Evolutionary conservation across 2,888 invertebrate species (phyloP).

Genomic region (Blomia tropicalis): DNA sequence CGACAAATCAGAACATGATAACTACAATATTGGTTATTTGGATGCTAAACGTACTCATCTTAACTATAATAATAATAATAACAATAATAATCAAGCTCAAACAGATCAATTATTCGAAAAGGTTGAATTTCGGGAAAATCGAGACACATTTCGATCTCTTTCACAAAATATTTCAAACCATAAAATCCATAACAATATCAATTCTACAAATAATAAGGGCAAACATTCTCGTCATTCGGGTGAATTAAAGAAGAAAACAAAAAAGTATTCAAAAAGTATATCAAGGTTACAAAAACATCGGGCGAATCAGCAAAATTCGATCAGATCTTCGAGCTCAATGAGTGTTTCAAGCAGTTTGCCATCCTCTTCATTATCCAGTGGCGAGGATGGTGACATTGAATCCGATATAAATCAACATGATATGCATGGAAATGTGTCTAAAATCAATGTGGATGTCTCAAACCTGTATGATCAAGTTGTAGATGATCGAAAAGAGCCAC

Average conservation of each 20-base stretch:
- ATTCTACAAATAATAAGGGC: too few species aligned
- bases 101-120: background rate
- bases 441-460: background rate
- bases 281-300: too few species aligned
- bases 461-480: background rate
- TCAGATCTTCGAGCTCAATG: background rate
- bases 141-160: too few species aligned
- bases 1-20: background rate
- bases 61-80: background rate
- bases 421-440: background rate
- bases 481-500: background rate
- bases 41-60: background rate
- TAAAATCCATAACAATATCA: background rate
- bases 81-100: background rate
- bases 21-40: background rate
- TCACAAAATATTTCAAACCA: background rate
- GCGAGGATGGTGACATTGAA: slow-evolving; percentile 43
- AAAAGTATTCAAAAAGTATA: background rate
- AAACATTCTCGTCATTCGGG: background rate
- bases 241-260: background rate
- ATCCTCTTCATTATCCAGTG: slow-evolving; percentile 53
- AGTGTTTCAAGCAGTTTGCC: background rate
- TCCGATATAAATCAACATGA: slow-evolving; percentile 28
- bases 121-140: background rate
- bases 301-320: background rate